These are phyloP conservation scores for Pipra filicauda DNA, from an alignment of 2,113 vertebrate species.

Conservation along the genomic window DNA sequence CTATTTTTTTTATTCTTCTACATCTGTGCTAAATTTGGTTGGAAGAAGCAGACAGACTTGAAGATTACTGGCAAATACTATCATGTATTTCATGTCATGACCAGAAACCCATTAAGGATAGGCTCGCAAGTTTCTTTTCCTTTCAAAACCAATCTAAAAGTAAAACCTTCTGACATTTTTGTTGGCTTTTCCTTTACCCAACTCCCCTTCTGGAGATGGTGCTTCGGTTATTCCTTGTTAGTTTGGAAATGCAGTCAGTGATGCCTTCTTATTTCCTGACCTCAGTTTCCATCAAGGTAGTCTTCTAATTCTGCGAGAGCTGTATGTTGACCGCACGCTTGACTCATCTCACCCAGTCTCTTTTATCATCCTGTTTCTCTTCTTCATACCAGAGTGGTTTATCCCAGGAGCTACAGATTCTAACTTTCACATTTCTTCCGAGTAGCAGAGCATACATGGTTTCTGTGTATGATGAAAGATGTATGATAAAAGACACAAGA, in stretches of 20 bases:
- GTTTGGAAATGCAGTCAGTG: not conserved
- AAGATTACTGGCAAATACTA: not conserved
- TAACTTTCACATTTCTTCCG: not conserved
- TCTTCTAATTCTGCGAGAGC: not conserved
- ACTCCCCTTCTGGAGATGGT: not conserved
- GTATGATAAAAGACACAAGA: not conserved
- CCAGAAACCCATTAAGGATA: not conserved
- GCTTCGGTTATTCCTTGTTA: not conserved
- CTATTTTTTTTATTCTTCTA: not conserved
- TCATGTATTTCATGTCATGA: not conserved
- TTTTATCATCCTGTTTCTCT: not conserved
- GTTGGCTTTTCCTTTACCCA: not conserved
- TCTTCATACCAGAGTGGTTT: not conserved
- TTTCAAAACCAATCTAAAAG: not conserved
- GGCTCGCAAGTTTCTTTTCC: not conserved
- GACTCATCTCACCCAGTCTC: not conserved
- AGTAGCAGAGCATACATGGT: not conserved
- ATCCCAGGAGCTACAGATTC: not conserved
- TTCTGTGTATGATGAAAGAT: not conserved
- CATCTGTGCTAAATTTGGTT: not conserved
- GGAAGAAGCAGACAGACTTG: not conserved
- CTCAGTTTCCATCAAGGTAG: not conserved
- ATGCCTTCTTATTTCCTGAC: not conserved
- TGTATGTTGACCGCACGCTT: not conserved
- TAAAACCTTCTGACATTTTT: not conserved